Percentiles rank a stretch among this genome's conserved stretches.
Evolutionary conservation across 2,113 vertebrate genomes (phyloP).

Genomic region (Antennarius striatus): DNA sequence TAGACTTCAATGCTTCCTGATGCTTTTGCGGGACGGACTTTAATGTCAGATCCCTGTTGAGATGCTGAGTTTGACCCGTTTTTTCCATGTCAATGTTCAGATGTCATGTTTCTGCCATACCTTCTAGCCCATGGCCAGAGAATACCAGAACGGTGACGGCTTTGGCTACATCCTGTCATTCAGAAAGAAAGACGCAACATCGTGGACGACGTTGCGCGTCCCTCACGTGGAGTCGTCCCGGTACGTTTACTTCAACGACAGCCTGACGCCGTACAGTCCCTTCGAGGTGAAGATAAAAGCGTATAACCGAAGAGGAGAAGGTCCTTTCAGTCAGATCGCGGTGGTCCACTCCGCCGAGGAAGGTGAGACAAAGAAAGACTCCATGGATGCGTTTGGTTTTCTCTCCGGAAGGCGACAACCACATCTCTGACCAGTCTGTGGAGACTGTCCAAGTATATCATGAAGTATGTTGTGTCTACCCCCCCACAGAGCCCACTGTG

Average conservation of each 20-base stretch:
- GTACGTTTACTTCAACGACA: constrained; percentile 90
- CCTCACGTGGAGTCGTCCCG: constrained; percentile 87
- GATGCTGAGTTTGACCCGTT: too few species aligned
- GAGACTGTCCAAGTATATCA: neutral
- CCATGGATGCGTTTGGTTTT: too few species aligned
- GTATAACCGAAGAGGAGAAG: constrained; percentile 91
- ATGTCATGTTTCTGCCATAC: too few species aligned
- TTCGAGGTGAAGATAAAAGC: constrained; percentile 95
- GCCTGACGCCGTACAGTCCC: constrained; percentile 86
- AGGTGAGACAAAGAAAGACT: constrained; percentile 74
- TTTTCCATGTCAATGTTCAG: too few species aligned
- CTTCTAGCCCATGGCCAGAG: constrained; percentile 84
- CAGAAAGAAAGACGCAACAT: constrained; percentile 78
- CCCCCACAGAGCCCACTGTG: constrained; percentile 85
- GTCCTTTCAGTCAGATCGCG: constrained; percentile 90
- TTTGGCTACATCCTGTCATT: constrained; percentile 94
- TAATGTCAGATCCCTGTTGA: too few species aligned
- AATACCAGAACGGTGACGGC: constrained; percentile 94
- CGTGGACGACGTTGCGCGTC: constrained; percentile 82
- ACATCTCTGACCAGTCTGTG: too few species aligned
- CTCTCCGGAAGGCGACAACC: too few species aligned
- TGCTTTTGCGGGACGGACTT: too few species aligned
- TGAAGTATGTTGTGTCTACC: neutral
- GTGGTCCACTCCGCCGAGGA: constrained; percentile 93
- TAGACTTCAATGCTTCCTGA: too few species aligned